Base-by-base conservation (phyloP, 1,140 invertebrate genomes). In the Drosophila kanapiae region DNA sequence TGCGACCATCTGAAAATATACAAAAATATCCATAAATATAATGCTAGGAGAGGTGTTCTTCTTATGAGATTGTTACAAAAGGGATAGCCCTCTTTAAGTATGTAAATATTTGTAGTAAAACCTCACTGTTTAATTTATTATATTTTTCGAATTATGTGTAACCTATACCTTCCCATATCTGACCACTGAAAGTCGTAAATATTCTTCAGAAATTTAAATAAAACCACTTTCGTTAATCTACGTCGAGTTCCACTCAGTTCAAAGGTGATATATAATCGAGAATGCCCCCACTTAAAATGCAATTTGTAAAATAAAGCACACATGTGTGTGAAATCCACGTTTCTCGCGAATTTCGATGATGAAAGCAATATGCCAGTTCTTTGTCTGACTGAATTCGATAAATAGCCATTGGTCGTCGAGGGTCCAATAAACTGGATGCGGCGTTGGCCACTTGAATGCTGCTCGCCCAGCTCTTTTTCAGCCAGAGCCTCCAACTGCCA, bases 1-100 rank as follows among this genome's bases (percentile, higher is more conserved):
- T 94, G 53, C 91, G 93, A 45, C 94, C 94, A 92, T 96, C 95
- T 96, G 65, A 92, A 94, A 88, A 23, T 23, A 3, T 23, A 14
- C n/a, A 16, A 8, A 10, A 63, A 38, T 13, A 13, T 4, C 1
- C 14, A 9, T n/a, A 9, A 29, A 31, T 29, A 49, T 5, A 27
- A 1, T 27, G 6, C 3, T 4, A 18, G 5, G 4, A 18, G n/a
- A n/a, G 13, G 31, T 60, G 5, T n/a, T 4, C 13, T 59, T 31
- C 3, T 13, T 18, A 8, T 2, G 1, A 43, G 3, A 43, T 16
- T 23, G 23, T 23, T 23, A 3, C 23, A 23, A 23, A 23, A 4
- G 9, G 18, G 14, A n/a, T 14, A 40, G 6, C 7, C 0, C 14
- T 13, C 5, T 14, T 9, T 38, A 14, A 38, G 6, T 6, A 38